Evolutionary conservation across 2,797 vertebrate genomes (phyloP).

Genomic region (Calcarius lapponicus): DNA sequence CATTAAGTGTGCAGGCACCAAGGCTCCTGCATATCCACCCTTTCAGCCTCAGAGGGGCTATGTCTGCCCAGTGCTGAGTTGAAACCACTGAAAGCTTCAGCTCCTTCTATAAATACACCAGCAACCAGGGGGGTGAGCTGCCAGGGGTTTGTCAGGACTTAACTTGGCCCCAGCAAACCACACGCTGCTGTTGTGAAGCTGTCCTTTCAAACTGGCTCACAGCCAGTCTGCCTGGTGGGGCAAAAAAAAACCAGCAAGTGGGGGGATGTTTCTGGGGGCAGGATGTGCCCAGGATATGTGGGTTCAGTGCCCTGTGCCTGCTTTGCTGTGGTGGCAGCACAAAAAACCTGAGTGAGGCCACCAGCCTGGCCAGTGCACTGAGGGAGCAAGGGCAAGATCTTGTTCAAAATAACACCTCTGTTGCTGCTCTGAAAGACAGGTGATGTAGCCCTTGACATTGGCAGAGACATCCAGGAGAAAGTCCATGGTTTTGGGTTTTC

Average conservation of each 20-base stretch:
- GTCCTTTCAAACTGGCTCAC: rapidly evolving
- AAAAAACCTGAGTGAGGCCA: neutral
- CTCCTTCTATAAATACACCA: neutral
- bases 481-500: neutral
- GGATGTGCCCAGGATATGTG: neutral
- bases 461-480: neutral
- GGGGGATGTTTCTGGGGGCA: neutral
- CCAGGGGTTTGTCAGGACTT: neutral
- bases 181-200: neutral
- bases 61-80: neutral
- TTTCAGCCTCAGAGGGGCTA: neutral
- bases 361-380: neutral
- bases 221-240: neutral
- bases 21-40: neutral
- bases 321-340: neutral
- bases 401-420: neutral
- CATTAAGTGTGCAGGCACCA: neutral
- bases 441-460: rapidly evolving
- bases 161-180: neutral
- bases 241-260: neutral
- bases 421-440: neutral
- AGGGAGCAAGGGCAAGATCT: neutral
- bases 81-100: neutral
- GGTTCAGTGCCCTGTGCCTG: neutral
- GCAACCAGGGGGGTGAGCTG: neutral